Percentiles rank a stretch among this genome's conserved stretches.
These are phyloP conservation scores for Agonum fuliginosum DNA, from an alignment of 2,888 invertebrate genomes.

Conservation along the genomic window DNA sequence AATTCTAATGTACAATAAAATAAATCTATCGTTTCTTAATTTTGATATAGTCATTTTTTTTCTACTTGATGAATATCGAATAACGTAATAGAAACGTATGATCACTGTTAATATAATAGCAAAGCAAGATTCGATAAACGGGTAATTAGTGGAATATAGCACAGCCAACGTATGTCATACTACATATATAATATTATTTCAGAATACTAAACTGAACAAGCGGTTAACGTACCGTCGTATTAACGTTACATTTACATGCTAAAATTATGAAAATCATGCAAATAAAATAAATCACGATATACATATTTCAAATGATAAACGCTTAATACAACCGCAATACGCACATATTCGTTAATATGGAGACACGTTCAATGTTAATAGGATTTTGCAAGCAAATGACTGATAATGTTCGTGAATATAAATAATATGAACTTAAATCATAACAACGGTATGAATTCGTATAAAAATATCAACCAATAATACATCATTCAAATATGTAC, in stretches of 20 bases:
- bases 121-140: conserved; percentile 32
- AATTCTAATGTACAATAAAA: conserved; percentile 17
- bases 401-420: background rate
- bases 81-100: conserved; percentile 6
- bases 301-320: background rate
- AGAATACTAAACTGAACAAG: conserved; percentile 33
- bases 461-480: conserved; percentile 44
- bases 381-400: background rate
- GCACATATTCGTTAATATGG: background rate
- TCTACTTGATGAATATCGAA: background rate
- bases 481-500: conserved; percentile 24
- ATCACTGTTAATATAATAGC: conserved; percentile 43
- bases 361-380: background rate
- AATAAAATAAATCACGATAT: background rate
- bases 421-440: conserved; percentile 13
- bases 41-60: conserved; percentile 37
- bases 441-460: conserved; percentile 21
- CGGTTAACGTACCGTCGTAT: conserved; percentile 1
- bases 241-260: background rate
- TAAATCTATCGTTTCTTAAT: conserved; percentile 20
- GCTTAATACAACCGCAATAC: background rate
- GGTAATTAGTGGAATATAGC: conserved; percentile 52
- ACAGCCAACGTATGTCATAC: conserved; percentile 58
- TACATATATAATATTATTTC: conserved; percentile 36
- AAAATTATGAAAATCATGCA: background rate